Evolutionary conservation across 2,888 invertebrate genomes (phyloP).

Genomic region (Ischnura elegans): DNA sequence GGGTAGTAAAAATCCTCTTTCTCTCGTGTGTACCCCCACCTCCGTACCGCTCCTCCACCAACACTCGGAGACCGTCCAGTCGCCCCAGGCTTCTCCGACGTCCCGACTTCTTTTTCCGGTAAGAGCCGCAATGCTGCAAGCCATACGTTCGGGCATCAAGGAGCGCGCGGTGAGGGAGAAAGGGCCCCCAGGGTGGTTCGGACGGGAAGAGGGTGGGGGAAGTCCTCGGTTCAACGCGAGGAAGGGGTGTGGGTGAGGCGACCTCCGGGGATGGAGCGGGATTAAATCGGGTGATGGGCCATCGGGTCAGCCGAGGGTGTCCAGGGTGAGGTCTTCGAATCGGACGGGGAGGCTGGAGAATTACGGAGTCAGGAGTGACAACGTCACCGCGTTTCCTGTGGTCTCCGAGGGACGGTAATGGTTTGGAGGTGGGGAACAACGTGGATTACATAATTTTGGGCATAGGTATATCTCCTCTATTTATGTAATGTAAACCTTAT

Average conservation of each 20-base stretch:
- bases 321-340: conserved; percentile 25
- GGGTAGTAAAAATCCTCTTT: neutral
- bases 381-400: neutral
- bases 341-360: neutral
- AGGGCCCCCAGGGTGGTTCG: neutral
- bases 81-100: neutral
- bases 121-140: conserved; percentile 29
- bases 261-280: neutral
- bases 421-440: no score
- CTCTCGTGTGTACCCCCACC: neutral
- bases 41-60: neutral
- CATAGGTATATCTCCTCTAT: no score
- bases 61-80: no score
- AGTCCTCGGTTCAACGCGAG: neutral
- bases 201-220: neutral
- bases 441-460: no score
- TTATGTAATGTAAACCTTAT: no score
- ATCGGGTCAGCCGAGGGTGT: neutral
- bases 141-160: neutral
- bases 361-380: conserved; percentile 38
- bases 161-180: neutral
- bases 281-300: conserved; percentile 16
- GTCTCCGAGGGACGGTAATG: neutral
- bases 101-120: neutral
- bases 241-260: neutral